Conservation (phyloP, 2,888 invertebrate genomes). For the Eudasyphora cyanicolor region DNA sequence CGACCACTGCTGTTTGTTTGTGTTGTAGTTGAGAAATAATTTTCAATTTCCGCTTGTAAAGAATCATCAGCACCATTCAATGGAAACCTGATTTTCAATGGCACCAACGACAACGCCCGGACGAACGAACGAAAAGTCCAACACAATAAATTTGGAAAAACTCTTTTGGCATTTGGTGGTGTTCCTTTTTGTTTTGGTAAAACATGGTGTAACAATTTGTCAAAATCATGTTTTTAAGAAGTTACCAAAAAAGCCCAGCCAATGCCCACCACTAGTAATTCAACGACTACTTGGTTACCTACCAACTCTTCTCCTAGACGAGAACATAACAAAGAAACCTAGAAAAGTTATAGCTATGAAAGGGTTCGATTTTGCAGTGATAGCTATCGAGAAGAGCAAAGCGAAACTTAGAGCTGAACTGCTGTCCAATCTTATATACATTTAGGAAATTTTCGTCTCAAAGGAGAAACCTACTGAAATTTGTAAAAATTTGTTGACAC, state of each 20-base stretch:
- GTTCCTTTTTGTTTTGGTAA: constrained; percentile 50
- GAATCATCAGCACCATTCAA: neutral
- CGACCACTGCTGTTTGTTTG: constrained; percentile 21
- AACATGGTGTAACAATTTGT: constrained; percentile 75
- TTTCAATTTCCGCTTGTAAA: constrained; percentile 65
- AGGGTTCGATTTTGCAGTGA: neutral
- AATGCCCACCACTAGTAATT: constrained; percentile 40
- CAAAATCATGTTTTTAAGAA: constrained; percentile 67
- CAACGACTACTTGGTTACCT: constrained; percentile 62
- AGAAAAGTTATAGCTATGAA: neutral
- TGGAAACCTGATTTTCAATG: constrained; percentile 9
- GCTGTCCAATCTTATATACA: too few relatives aligned
- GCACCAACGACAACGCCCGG: too few relatives aligned
- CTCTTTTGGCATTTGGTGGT: neutral
- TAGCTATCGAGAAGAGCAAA: too few relatives aligned
- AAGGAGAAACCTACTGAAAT: too few relatives aligned
- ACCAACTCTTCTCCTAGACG: constrained; percentile 23
- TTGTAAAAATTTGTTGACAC: too few relatives aligned
- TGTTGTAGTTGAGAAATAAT: constrained; percentile 55
- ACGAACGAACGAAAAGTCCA: neutral
- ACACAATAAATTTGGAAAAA: constrained; percentile 28
- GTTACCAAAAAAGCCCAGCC: constrained; percentile 51
- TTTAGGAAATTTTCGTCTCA: too few relatives aligned
- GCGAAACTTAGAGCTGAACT: too few relatives aligned
- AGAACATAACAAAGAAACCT: neutral